These are phyloP conservation scores for Varanus salvator DNA, from an alignment of 2,113 vertebrate genomes.

Conservation along the genomic window DNA sequence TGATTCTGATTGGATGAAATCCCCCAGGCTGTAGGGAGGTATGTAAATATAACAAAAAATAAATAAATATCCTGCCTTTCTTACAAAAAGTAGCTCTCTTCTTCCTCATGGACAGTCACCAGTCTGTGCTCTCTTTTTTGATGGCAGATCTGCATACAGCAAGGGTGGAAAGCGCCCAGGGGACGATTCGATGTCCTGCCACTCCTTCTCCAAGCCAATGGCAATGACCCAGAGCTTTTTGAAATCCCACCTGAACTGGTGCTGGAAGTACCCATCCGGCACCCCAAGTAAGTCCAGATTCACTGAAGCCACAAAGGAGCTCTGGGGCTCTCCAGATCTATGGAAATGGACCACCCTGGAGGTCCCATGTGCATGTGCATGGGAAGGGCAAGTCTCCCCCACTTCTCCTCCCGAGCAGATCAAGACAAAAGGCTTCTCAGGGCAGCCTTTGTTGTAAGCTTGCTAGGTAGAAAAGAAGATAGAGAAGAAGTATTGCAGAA, in stretches of 20 bases:
- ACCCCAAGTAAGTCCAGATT: conserved; percentile 89
- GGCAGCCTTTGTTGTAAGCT: no score
- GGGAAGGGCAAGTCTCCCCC: not conserved
- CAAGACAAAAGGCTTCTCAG: no score
- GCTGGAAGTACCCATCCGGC: conserved; percentile 93
- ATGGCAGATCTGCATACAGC: conserved; percentile 92
- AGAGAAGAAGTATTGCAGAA: no score
- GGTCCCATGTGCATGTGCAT: not conserved
- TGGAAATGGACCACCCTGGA: not conserved
- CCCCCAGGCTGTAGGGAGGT: no score
- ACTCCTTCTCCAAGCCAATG: conserved; percentile 93
- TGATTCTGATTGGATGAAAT: no score
- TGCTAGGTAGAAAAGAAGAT: no score
- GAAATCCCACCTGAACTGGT: conserved; percentile 93
- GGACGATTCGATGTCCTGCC: conserved; percentile 94
- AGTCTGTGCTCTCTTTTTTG: not conserved
- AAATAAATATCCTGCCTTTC: no score
- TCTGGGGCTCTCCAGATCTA: not conserved
- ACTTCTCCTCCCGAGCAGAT: no score
- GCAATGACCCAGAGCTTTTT: conserved; percentile 95
- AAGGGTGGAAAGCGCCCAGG: conserved; percentile 93
- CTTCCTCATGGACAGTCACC: not conserved
- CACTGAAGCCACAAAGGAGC: not conserved
- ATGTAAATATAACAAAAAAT: no score
- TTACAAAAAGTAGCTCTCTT: not conserved